Evolutionary conservation across 2,888 invertebrate genomes (phyloP).

Genomic region (Eupithecia insigniata): DNA sequence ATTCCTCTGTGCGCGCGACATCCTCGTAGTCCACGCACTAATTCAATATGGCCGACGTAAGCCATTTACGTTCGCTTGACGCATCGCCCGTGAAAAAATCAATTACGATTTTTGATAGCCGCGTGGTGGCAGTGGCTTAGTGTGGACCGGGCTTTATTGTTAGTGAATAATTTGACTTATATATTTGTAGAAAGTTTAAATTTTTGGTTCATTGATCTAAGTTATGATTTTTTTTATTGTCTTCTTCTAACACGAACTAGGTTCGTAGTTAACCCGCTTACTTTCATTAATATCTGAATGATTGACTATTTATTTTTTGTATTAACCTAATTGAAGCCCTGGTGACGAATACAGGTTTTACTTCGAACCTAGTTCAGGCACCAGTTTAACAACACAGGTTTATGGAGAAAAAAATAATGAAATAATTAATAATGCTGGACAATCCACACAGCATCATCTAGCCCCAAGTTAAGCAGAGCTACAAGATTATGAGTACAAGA

Average conservation of each 20-base stretch:
- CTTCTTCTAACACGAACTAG: no score
- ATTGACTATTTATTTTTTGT: neutral
- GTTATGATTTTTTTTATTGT: neutral
- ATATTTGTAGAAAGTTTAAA: neutral
- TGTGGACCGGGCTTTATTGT: slow-evolving; percentile 53
- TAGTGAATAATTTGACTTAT: neutral
- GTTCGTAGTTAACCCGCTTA: no score
- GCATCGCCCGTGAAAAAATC: slow-evolving; percentile 82
- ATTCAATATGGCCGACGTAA: slow-evolving; percentile 83
- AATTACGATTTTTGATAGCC: slow-evolving; percentile 81
- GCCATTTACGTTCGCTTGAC: slow-evolving; percentile 83
- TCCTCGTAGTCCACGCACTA: slow-evolving; percentile 78
- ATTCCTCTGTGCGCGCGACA: slow-evolving; percentile 57
- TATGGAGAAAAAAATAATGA: no score
- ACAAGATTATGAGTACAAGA: no score
- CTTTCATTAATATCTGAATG: no score
- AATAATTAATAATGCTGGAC: no score
- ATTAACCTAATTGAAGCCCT: neutral
- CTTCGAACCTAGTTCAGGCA: no score
- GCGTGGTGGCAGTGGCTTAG: slow-evolving; percentile 55
- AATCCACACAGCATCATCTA: no score
- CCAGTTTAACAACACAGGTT: no score
- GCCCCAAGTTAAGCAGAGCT: no score
- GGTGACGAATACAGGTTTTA: no score
- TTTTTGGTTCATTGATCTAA: neutral